Evolutionary conservation across 92 coral and sea anemone genomes (phyloP), one percentile per base, ranked within the genome.

Genomic region (Meandrina meandrites): DNA sequence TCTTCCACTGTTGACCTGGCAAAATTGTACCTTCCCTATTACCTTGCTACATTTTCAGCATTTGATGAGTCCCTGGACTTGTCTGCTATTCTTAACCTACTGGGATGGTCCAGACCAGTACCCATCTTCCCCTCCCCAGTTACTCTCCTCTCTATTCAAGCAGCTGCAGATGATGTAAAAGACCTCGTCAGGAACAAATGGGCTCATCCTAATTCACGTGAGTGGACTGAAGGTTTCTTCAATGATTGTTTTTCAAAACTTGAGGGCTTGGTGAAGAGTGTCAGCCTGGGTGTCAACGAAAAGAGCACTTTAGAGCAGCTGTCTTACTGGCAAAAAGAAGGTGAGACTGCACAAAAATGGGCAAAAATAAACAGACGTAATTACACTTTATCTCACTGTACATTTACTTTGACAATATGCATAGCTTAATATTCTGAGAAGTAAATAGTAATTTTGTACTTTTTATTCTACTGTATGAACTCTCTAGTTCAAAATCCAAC

Each of bases 61-160:
- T 77, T 77, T 77, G 81, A 77, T 77, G 81, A 77, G 32, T 77
- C 81, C 56, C 81, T 77, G 53, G 81, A 77, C 62, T 24, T 77
- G 81, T 1, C 31, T 42, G 60, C 81, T n/a, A 77, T 77, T 15
- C 58, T 77, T 16, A 58, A 34, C 22, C 58, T 77, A 27, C 81
- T 77, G 31, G 81, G 81, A 47, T 77, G 31, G 16, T 37, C 30
- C 27, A 77, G 21, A 14, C 81, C 81, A 2, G 21, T 19, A 30
- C 81, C 81, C 6, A 77, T 77, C 81, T 77, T 77, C 36, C 81
- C 28, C 35, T 77, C 81, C 27, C 56, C 81, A 30, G 6, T 2
- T 40, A 2, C 45, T 40, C 45, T 40, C 3, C 45, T 40, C 45
- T 40, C 3, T 40, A 10, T 77, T 77, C 81, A 77, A 15, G 15